phyloP scores from a whole-genome alignment of 2,113 vertebrate genomes.

The Tympanuchus pallidicinctus region DNA sequence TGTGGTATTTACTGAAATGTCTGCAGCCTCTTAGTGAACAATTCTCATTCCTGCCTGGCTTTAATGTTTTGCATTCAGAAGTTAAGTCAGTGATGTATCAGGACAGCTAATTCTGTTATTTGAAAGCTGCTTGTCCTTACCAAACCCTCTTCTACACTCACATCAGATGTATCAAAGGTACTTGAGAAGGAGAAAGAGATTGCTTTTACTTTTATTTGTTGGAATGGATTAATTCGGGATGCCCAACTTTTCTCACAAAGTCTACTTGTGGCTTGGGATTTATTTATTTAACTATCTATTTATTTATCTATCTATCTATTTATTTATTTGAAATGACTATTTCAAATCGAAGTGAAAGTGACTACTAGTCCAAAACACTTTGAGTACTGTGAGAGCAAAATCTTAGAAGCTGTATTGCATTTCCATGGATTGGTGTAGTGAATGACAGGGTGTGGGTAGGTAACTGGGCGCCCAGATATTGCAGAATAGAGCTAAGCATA shows the following conservation, averaged over 20 bases:
- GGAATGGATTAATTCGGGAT: background rate
- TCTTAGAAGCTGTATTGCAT: background rate
- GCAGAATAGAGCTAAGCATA: fast-evolving
- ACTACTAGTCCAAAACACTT: background rate
- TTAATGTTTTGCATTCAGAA: background rate
- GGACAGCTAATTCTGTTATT: background rate
- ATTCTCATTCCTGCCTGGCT: background rate
- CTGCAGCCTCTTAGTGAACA: background rate
- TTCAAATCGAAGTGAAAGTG: background rate
- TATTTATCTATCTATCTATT: background rate
- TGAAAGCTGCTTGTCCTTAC: background rate
- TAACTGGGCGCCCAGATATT: background rate
- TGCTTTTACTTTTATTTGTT: background rate
- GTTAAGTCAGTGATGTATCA: background rate
- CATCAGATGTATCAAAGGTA: background rate
- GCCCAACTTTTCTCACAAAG: background rate
- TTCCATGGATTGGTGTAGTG: background rate
- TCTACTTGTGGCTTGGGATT: background rate
- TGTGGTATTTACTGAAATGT: background rate
- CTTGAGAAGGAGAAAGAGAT: background rate
- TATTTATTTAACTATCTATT: too few relatives aligned
- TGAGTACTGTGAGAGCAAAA: background rate
- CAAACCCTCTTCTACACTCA: background rate
- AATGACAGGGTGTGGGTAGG: background rate
- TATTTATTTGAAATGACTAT: background rate